These are phyloP conservation scores for Nothoprocta pentlandii DNA, from an alignment of 2,113 vertebrate genomes.

Conservation along the genomic window DNA sequence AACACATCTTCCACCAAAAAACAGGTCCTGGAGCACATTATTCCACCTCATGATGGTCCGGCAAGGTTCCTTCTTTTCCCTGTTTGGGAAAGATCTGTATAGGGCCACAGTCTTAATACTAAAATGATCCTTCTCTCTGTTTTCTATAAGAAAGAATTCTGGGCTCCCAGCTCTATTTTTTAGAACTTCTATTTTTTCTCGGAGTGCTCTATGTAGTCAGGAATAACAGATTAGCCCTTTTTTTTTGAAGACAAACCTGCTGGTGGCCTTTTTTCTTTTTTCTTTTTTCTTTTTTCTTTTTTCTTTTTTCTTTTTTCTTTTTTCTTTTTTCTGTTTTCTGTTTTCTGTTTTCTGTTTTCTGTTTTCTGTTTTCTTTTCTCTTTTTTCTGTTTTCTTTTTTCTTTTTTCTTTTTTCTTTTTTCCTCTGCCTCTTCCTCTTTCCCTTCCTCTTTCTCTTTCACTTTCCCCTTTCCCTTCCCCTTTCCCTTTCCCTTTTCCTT, in stretches of 20 bases:
- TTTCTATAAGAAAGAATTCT: not conserved
- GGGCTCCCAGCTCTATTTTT: not conserved
- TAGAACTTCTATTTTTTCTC: not conserved
- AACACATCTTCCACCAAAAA: not conserved
- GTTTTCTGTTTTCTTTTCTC: too few relatives aligned
- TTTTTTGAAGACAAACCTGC: conserved; percentile 16
- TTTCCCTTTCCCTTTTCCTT: too few relatives aligned
- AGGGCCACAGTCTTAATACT: not conserved
- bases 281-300: too few relatives aligned
- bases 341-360: too few relatives aligned
- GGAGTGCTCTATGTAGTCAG: conserved; percentile 6
- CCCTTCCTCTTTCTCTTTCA: too few relatives aligned
- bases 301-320: too few relatives aligned
- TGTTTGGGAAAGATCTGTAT: not conserved
- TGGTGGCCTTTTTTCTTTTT: not conserved
- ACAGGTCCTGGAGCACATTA: not conserved
- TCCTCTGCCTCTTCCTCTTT: too few relatives aligned
- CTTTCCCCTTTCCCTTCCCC: too few relatives aligned
- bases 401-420: too few relatives aligned
- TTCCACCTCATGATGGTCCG: not conserved
- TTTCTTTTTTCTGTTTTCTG: too few relatives aligned
- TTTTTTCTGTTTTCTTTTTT: too few relatives aligned
- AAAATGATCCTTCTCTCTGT: not conserved
- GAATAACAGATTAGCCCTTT: conserved; percentile 31
- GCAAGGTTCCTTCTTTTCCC: not conserved